Evolutionary conservation across 2,888 invertebrate species (phyloP).

Genomic region (Plutella xylostella): DNA sequence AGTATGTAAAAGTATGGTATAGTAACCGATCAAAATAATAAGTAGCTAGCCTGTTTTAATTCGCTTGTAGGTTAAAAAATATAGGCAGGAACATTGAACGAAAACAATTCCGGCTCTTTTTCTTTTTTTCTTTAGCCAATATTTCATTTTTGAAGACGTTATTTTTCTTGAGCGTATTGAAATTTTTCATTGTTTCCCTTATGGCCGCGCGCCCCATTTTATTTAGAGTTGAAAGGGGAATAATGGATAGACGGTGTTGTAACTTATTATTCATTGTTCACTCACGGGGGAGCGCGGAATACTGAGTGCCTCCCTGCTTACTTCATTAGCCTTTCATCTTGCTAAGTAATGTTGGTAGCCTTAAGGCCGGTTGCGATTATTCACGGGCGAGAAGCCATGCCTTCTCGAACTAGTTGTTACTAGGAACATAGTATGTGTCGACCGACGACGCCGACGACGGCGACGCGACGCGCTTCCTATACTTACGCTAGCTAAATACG

Average conservation of each 20-base stretch:
- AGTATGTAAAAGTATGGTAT: no score
- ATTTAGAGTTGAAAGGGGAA: slow-evolving; percentile 55
- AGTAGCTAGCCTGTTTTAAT: neutral
- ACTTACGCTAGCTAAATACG: no score
- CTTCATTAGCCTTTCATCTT: no score
- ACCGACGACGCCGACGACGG: no score
- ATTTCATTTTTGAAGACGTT: slow-evolving; percentile 18
- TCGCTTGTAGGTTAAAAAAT: neutral
- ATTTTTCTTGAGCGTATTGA: slow-evolving; percentile 51
- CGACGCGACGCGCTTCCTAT: no score
- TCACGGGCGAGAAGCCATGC: no score
- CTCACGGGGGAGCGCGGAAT: slow-evolving; percentile 22
- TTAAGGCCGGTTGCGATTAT: no score
- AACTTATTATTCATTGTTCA: slow-evolving; percentile 64
- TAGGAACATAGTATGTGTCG: no score
- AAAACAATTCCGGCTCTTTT: neutral
- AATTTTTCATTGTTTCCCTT: slow-evolving; percentile 56
- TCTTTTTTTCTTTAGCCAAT: neutral
- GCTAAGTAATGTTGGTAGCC: no score
- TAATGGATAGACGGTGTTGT: slow-evolving; percentile 55
- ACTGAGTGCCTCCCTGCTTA: slow-evolving; percentile 46
- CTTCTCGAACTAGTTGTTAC: no score
- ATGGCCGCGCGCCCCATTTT: slow-evolving; percentile 43
- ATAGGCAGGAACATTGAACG: neutral
- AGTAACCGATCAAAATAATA: no score